Conservation (phyloP, 2,888 invertebrate species). For the Caenorhabditis sp. region DNA sequence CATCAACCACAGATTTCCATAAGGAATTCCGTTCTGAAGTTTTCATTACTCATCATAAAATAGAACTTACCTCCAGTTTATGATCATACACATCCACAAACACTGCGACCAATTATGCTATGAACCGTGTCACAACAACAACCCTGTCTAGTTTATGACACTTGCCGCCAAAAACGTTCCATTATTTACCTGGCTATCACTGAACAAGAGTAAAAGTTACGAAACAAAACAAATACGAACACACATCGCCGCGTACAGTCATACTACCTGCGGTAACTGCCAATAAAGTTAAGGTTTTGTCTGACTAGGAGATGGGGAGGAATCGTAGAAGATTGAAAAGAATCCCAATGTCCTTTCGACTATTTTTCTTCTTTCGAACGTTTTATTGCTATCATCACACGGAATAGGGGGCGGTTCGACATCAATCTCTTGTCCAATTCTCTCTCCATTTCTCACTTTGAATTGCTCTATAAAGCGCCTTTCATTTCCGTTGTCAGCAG, state of each 20-base stretch:
- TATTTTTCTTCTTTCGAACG: conserved; percentile 42
- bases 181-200: conserved; percentile 52
- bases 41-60: too few relatives aligned
- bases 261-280: not conserved
- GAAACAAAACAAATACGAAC: conserved; percentile 50
- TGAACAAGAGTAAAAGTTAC: conserved; percentile 29
- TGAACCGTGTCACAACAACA: not conserved
- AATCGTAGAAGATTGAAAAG: conserved; percentile 21
- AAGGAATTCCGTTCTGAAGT: too few relatives aligned
- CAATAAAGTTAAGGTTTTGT: conserved; percentile 23
- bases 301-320: not conserved
- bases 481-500: not conserved
- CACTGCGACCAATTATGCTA: not conserved
- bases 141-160: conserved; percentile 22
- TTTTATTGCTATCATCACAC: conserved; percentile 65
- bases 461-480: conserved; percentile 57
- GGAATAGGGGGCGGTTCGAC: conserved; percentile 46
- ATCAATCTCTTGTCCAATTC: conserved; percentile 33
- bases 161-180: conserved; percentile 28
- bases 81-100: too few relatives aligned
- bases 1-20: too few relatives aligned
- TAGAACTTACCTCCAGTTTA: too few relatives aligned
- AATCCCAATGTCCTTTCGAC: conserved; percentile 37
- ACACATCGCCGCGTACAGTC: not conserved
- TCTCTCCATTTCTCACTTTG: conserved; percentile 37